Evolutionary conservation across 2,113 vertebrate species (phyloP).

Genomic region (Sterrhoptilus dennistouni): DNA sequence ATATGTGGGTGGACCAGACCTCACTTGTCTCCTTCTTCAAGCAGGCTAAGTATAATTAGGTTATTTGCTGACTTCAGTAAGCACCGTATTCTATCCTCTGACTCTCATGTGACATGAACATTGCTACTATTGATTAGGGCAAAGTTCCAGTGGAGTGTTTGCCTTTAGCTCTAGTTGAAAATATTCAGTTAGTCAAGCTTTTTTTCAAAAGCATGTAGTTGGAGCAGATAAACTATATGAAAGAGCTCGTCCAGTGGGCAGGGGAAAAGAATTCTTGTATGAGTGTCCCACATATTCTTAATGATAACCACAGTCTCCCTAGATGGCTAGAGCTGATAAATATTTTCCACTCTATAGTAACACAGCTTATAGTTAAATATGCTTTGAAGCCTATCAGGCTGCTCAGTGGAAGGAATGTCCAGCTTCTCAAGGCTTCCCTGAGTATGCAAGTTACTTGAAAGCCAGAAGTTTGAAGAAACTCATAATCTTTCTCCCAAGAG

Average conservation of each 20-base stretch:
- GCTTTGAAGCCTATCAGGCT: slow-evolving; percentile 32
- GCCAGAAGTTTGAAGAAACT: background rate
- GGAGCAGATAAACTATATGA: background rate
- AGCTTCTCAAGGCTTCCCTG: slow-evolving; percentile 15
- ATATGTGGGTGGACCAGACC: slow-evolving; percentile 17
- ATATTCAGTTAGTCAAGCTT: slow-evolving; percentile 39
- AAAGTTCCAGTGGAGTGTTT: slow-evolving; percentile 78
- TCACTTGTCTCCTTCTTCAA: slow-evolving; percentile 30
- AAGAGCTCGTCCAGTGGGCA: background rate
- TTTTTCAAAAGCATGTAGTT: slow-evolving; percentile 28
- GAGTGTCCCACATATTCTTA: slow-evolving; percentile 5
- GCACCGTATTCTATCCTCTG: slow-evolving; percentile 47
- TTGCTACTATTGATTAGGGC: slow-evolving; percentile 81
- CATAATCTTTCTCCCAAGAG: background rate
- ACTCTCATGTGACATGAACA: slow-evolving; percentile 73
- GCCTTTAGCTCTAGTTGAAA: slow-evolving; percentile 56
- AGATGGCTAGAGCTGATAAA: slow-evolving; percentile 19
- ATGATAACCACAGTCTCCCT: slow-evolving; percentile 38
- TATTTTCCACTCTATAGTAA: slow-evolving; percentile 5
- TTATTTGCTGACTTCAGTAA: slow-evolving; percentile 56
- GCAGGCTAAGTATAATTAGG: slow-evolving; percentile 34
- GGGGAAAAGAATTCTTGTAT: slow-evolving; percentile 14
- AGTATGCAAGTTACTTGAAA: background rate
- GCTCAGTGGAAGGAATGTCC: slow-evolving; percentile 27
- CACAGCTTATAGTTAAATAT: background rate